Base-by-base conservation (phyloP, 1,140 invertebrate genomes). In the Calephelis nemesis region DNA sequence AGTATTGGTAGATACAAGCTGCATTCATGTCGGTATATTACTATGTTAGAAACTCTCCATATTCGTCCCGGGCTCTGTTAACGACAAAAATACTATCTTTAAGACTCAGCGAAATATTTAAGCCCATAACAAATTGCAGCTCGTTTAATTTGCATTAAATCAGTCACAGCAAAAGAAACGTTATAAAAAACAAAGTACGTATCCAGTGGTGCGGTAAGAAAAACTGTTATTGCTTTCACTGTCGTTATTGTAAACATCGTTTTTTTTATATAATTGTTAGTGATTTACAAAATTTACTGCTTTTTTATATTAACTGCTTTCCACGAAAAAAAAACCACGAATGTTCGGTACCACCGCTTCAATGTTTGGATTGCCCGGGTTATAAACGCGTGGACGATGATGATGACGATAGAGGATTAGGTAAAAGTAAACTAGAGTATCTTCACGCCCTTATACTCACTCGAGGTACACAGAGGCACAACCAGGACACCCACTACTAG, bases 141-240 rank as follows among this genome's bases (percentile, higher is more conserved):
- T 30, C 11, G 30, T 54, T 54, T 19, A 54, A 30, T 58, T 58
- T 58, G 52, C 52, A 58, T 58, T 58, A 58, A 58, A 58, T 58
- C 10, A 58, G 52, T 58, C 52, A 39, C 30, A 58, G 15, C 52
- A 58, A 58, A 58, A 58, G 52, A 58, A 58, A 58, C 52, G 52
- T 58, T 58, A 13, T n/a, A 47, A 63, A 63, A 69, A 52, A 39
- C n/a, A 4, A 49, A 62, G 15, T 62, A 68, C 19, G 47, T 62
- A 62, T 30, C 47, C 42, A 64, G 47, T 65, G 63, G 11, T 47
- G 40, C 63, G 47, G 48, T 48, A 12, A 64, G 48, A 50, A 39
- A 50, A 50, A 65, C 63, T n/a, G 63, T 65, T 65, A 64, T 64
- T 10, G 52, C 63, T 65, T 65, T 65, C 63, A 65, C 63, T 65